Base-by-base conservation (phyloP, 2,888 invertebrate genomes). In the Dryococelus australis region DNA sequence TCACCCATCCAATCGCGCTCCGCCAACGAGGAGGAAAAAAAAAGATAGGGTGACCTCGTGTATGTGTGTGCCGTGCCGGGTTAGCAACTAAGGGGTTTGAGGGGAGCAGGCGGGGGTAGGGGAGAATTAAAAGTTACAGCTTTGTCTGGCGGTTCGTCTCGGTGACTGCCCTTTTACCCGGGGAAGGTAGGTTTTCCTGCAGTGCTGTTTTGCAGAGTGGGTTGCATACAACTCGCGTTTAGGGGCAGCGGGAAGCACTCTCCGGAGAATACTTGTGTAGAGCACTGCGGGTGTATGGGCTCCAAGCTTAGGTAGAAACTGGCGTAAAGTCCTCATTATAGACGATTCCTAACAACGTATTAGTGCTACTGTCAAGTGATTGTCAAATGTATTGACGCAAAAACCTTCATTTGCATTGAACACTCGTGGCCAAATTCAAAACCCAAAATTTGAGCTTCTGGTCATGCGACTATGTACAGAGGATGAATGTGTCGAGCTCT, bases 81-180 rank as follows among this genome's bases (percentile, higher is more conserved):
- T 3, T 4, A 4, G 35, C 35, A 35, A 35, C 35, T 43, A 83
- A 86, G 65, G 85, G 47, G 81, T n/a, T n/a, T n/a, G 78, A 53
- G 85, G 51, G n/a, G 86, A 51, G 84, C 9, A 35, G 84, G 80
- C 79, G 85, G 85, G 78, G 87, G 85, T 35, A 85, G 80, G 85
- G 85, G 87, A 87, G 88, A 87, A 88, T 88, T 88, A 88, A 88
- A 88, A 88, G 88, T 88, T 88, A 88, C 88, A 86, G 86, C 88
- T 87, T 53, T 84, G 53, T 47, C 84, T 8, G n/a, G 65, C 65
- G 84, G 65, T 65, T 65, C 65, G 65, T 65, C 65, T 65, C 65
- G 65, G 65, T 65, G 65, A 65, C 65, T 65, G 65, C 65, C 65
- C 65, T 65, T 65, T 65, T 65, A 10, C 65, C 65, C n/a, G 65